These are phyloP conservation scores for Oncorhynchus tshawytscha DNA, from an alignment of 2,113 vertebrate species.

Conservation along the genomic window DNA sequence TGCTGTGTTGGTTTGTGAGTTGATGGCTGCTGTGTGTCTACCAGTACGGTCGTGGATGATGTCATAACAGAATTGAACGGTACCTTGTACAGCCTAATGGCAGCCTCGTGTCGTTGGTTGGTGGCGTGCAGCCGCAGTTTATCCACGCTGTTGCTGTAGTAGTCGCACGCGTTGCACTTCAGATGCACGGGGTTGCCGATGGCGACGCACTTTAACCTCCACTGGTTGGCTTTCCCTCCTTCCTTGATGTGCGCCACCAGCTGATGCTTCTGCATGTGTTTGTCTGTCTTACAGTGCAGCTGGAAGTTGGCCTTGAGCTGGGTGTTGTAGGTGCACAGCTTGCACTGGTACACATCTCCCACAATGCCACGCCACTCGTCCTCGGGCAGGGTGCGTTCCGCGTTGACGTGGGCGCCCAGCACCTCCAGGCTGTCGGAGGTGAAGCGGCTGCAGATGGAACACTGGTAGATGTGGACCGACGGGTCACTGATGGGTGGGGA, in stretches of 20 bases:
- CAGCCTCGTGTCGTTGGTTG: conserved; percentile 96
- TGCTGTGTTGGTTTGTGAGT: no score
- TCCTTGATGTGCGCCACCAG: conserved; percentile 99
- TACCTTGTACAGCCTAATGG: conserved; percentile 97
- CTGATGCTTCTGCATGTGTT: conserved; percentile 99
- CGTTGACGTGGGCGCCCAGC: conserved; percentile 92
- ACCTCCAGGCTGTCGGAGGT: conserved; percentile 98
- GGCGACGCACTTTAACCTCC: conserved; percentile 99
- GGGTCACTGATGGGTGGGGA: conserved; percentile 98
- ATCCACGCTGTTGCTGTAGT: conserved; percentile 99
- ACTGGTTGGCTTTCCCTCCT: conserved; percentile 98
- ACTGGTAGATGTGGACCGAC: conserved; percentile 97
- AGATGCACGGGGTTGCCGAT: conserved; percentile 99
- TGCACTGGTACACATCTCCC: conserved; percentile 99
- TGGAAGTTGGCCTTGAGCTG: conserved; percentile 99
- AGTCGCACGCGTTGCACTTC: conserved; percentile 99
- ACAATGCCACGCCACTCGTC: conserved; percentile 98
- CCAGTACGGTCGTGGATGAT: no score
- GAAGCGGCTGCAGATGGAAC: conserved; percentile 99
- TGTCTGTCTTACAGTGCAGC: conserved; percentile 99
- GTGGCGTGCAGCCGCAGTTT: conserved; percentile 95
- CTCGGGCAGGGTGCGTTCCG: conserved; percentile 92
- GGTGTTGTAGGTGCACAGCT: conserved; percentile 99
- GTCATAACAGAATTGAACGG: no score
- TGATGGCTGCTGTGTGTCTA: no score